phyloP scores from a whole-genome alignment of 64 coral and sea anemone species.

The Pachyseris speciosa region DNA sequence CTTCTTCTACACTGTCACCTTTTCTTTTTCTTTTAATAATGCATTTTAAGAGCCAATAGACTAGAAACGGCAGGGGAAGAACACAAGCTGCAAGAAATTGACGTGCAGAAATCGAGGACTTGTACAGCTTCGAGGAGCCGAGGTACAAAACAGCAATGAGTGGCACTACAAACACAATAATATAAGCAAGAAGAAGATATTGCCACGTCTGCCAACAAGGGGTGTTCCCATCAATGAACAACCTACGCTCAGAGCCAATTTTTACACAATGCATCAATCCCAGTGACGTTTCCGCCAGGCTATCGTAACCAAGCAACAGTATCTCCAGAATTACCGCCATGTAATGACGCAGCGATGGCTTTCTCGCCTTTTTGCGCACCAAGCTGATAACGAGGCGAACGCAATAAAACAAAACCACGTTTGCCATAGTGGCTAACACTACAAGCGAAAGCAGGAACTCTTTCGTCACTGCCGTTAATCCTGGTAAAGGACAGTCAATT shows the following conservation, averaged over 20 bases:
- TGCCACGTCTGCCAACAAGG: slow-evolving; percentile 85
- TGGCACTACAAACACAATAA: slow-evolving; percentile 60
- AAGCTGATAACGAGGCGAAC: neutral
- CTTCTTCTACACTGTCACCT: neutral
- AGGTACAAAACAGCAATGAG: slow-evolving; percentile 67
- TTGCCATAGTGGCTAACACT: slow-evolving; percentile 51
- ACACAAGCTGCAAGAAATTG: slow-evolving; percentile 66
- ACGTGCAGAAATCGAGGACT: slow-evolving; percentile 8
- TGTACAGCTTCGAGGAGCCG: slow-evolving; percentile 40
- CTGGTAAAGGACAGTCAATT: slow-evolving; percentile 76
- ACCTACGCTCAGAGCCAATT: neutral
- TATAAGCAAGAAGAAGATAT: slow-evolving; percentile 59
- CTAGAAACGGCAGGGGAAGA: slow-evolving; percentile 72
- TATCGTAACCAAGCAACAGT: slow-evolving; percentile 74
- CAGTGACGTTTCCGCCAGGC: slow-evolving; percentile 63
- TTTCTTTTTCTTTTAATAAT: neutral
- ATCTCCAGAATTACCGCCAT: slow-evolving; percentile 71
- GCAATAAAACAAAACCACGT: slow-evolving; percentile 11
- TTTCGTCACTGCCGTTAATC: slow-evolving; percentile 82
- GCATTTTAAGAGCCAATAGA: slow-evolving; percentile 55
- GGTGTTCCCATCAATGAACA: slow-evolving; percentile 75
- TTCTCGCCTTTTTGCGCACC: neutral
- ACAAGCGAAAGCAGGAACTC: slow-evolving; percentile 53
- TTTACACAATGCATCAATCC: slow-evolving; percentile 63
- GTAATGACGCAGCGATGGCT: slow-evolving; percentile 14